These are phyloP conservation scores for Chaenocephalus aceratus DNA, from an alignment of 2,113 vertebrate species.

Conservation along the genomic window DNA sequence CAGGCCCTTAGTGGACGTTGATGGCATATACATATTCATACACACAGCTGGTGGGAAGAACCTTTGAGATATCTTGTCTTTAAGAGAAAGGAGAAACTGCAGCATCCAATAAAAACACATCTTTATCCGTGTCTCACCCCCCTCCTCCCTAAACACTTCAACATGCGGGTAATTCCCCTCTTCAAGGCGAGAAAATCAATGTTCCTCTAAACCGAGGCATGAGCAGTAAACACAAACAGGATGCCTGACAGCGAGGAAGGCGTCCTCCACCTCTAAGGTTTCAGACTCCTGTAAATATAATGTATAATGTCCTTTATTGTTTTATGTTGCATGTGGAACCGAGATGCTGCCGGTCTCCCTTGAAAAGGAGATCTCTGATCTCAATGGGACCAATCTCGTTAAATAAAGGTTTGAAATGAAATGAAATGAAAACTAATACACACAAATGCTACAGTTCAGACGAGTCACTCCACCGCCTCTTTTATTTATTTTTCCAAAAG, in stretches of 20 bases:
- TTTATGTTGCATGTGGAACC: no score
- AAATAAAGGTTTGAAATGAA: no score
- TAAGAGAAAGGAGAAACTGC: slow-evolving; percentile 35
- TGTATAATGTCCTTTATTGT: no score
- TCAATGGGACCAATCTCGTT: no score
- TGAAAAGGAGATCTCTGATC: no score
- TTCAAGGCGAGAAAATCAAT: slow-evolving; percentile 91
- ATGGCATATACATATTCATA: slow-evolving; percentile 77
- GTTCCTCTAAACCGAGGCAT: slow-evolving; percentile 93
- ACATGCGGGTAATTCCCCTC: slow-evolving; percentile 92
- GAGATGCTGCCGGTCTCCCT: no score
- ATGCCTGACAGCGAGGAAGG: slow-evolving; percentile 80
- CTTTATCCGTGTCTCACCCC: slow-evolving; percentile 24
- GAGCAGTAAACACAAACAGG: slow-evolving; percentile 87
- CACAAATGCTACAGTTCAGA: background rate
- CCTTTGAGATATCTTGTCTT: slow-evolving; percentile 47
- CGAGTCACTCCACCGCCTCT: background rate
- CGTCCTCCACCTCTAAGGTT: slow-evolving; percentile 59
- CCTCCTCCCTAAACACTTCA: slow-evolving; percentile 72
- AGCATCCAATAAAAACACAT: slow-evolving; percentile 39
- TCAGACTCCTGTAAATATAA: no score
- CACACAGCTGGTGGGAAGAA: slow-evolving; percentile 46
- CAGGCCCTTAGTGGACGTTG: slow-evolving; percentile 68
- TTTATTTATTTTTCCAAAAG: background rate
- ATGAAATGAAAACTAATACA: background rate